Base-by-base conservation (phyloP, 2,888 invertebrate species). In the Melangyna quadrimaculata region DNA sequence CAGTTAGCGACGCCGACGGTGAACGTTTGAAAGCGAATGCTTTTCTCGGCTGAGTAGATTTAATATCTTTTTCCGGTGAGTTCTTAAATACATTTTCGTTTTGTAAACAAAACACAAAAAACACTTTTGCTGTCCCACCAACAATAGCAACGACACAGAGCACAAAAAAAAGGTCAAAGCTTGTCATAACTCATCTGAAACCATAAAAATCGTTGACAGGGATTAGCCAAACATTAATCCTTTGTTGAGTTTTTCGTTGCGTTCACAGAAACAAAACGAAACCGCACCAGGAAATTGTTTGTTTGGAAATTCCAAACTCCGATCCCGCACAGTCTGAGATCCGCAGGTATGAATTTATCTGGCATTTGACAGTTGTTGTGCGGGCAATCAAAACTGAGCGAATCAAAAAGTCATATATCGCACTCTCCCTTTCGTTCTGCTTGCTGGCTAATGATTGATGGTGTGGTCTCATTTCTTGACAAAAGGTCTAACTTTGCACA, bases 361-460 rank as follows among this genome's bases (percentile, higher is more conserved):
- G 79, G 67, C 78, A 79, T 79, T 75, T 75, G 84, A 80, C 75
- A 75, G 75, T 84, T 55, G 80, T 79, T 55, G 80, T 79, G 80
- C 80, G 80, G 84, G 84, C 80, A 84, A 84, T 84, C 84, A 77
- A 84, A 84, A 75, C 72, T 72, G 84, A 87, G 74, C 88, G 88
- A 88, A 88, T 88, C 88, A 88, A 88, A 87, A 81, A 84, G 84
- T 87, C 87, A 88, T 88, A 88, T 88, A 88, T 88, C 87, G 88
- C 88, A 88, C 88, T 88, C 88, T 88, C 88, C 88, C 88, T 88
- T 88, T 88, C 88, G 72, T 87, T 87, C 88, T 71, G 87, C 74
- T 74, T 78, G 65, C 17, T 32, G 71, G 73, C 81, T 75, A 65
- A 87, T 88, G 88, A 88, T 88, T 88, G 88, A 88, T 88, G 82